A percentile compares a stretch with the other conserved stretches of the same genome.
phyloP scores from a whole-genome alignment of 2,797 vertebrate species.

The Corythornis leucogaster region DNA sequence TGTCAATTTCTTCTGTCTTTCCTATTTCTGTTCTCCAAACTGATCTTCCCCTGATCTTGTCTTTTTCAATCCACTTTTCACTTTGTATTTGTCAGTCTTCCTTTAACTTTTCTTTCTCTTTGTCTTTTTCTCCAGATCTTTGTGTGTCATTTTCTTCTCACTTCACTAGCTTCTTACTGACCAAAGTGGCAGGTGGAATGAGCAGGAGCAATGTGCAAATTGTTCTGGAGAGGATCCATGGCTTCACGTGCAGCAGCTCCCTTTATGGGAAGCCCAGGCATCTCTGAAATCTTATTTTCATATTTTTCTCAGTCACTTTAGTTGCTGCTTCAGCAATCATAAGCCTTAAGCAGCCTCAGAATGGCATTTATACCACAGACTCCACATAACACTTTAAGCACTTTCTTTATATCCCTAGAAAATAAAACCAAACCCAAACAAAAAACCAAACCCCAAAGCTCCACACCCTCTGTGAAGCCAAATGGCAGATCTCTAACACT shows the following conservation, averaged over 20 bases:
- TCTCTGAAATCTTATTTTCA: background rate
- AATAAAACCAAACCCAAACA: background rate
- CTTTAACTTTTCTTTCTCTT: background rate
- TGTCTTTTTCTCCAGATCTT: background rate
- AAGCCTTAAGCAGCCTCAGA: background rate
- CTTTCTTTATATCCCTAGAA: background rate
- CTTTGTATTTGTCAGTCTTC: slow-evolving; percentile 13
- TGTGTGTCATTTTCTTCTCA: slow-evolving; percentile 30
- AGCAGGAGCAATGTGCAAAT: slow-evolving; percentile 1
- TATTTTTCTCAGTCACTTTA: background rate
- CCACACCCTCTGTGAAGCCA: background rate
- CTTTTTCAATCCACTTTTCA: slow-evolving; percentile 45
- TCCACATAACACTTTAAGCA: background rate
- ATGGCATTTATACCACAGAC: background rate
- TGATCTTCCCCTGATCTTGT: slow-evolving; percentile 1
- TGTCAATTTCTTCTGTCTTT: background rate
- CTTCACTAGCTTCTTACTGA: slow-evolving; percentile 21
- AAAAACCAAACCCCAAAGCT: no score
- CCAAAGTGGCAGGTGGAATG: slow-evolving; percentile 1
- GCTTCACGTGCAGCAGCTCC: background rate
- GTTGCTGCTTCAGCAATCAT: background rate
- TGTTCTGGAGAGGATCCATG: background rate
- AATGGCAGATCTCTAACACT: background rate
- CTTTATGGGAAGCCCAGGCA: background rate
- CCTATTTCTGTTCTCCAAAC: slow-evolving; percentile 14